phyloP scores from a whole-genome alignment of 2,113 vertebrate genomes.

The Egretta garzetta region DNA sequence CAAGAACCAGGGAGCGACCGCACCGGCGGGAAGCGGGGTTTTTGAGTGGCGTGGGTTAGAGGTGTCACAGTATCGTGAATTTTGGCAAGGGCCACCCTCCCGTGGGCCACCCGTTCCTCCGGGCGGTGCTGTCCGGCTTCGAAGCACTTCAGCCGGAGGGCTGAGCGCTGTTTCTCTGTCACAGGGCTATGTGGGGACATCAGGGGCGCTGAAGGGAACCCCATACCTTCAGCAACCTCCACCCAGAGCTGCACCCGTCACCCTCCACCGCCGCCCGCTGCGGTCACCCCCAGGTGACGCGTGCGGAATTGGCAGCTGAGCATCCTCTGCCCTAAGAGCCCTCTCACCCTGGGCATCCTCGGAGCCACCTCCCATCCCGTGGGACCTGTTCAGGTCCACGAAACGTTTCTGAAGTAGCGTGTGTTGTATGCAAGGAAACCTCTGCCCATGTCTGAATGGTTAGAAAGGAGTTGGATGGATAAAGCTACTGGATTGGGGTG shows the following conservation, averaged over 20 bases:
- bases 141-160: not conserved
- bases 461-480: not conserved
- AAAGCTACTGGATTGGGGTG: not conserved
- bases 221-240: not conserved
- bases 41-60: rapidly evolving
- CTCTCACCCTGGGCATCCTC: not conserved
- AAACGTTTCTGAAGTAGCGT: rapidly evolving
- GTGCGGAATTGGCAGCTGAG: not conserved
- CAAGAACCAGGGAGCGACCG: not conserved
- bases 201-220: not conserved
- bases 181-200: rapidly evolving
- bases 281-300: not conserved
- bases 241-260: rapidly evolving
- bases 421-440: rapidly evolving
- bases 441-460: rapidly evolving
- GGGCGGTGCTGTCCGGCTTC: not conserved
- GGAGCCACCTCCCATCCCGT: rapidly evolving
- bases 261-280: not conserved
- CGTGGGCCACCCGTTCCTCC: rapidly evolving
- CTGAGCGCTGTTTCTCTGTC: not conserved
- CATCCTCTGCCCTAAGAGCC: not conserved
- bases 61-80: rapidly evolving
- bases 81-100: not conserved
- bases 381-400: not conserved
- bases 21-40: rapidly evolving